phyloP scores from a whole-genome alignment of 2,888 invertebrate genomes.

The Heteropelma amictum region DNA sequence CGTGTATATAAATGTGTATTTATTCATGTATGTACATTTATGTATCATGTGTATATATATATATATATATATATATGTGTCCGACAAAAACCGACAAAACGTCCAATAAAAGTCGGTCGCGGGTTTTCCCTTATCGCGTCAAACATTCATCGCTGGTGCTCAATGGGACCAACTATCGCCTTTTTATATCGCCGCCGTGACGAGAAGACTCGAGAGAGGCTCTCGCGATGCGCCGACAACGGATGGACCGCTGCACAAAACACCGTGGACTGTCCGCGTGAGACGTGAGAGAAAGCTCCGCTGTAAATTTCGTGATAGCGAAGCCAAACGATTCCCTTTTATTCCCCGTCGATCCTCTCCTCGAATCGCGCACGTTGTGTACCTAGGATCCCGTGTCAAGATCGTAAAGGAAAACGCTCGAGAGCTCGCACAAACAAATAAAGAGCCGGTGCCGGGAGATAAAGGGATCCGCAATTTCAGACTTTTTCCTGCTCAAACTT shows the following conservation, averaged over 20 bases:
- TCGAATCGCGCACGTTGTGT: conserved; percentile 60
- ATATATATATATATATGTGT: conserved; percentile 1
- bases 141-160: conserved; percentile 64
- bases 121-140: conserved; percentile 65
- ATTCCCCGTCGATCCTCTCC: conserved; percentile 20
- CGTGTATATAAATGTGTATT: not conserved
- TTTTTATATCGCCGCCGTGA: conserved; percentile 33
- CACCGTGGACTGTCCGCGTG: conserved; percentile 16
- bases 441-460: conserved; percentile 54
- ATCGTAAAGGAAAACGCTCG: conserved; percentile 60
- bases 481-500: not conserved
- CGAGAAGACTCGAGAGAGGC: conserved; percentile 30
- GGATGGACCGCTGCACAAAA: conserved; percentile 5
- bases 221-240: conserved; percentile 32
- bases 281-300: conserved; percentile 52
- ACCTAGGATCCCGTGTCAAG: conserved; percentile 65
- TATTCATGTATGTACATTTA: not conserved
- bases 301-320: conserved; percentile 37
- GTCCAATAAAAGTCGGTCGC: conserved; percentile 64
- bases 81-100: conserved; percentile 55
- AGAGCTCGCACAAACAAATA: conserved; percentile 61
- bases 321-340: conserved; percentile 20
- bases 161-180: conserved; percentile 31
- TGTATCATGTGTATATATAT: not conserved
- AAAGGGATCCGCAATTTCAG: conserved; percentile 53